phyloP scores from a whole-genome alignment of 2,113 vertebrate species.

The Apaloderma vittatum region DNA sequence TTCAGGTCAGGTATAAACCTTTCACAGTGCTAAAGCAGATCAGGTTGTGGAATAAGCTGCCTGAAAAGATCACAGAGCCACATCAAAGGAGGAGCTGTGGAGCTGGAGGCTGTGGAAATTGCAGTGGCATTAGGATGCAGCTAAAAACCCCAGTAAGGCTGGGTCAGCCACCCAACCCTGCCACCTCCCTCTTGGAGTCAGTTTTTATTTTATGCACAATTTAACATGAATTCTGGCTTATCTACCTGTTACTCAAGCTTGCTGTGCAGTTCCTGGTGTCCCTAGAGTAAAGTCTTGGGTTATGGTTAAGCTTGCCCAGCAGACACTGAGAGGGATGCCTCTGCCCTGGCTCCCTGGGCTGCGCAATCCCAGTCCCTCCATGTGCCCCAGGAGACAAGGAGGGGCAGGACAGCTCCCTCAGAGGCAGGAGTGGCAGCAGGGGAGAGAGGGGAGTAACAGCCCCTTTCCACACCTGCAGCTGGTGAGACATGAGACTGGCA shows the following conservation, averaged over 20 bases:
- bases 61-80: constrained; percentile 43
- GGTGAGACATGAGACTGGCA: neutral
- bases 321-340: neutral
- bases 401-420: rapidly evolving
- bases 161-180: neutral
- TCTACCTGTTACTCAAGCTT: constrained; percentile 2
- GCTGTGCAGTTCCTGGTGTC: neutral
- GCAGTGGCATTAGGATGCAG: neutral
- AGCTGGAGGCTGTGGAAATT: constrained; percentile 22
- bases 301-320: neutral
- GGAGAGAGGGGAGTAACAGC: neutral
- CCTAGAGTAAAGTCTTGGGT: neutral
- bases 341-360: neutral
- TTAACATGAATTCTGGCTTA: constrained; percentile 5
- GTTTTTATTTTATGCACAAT: constrained; percentile 22
- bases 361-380: neutral
- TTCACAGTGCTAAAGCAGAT: constrained; percentile 15
- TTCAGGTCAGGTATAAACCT: constrained; percentile 39
- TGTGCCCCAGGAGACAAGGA: neutral
- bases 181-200: neutral
- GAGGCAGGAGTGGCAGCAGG: neutral
- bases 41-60: constrained; percentile 5
- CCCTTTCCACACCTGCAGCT: neutral
- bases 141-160: neutral
- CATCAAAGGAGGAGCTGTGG: constrained; percentile 5